A percentile compares a stretch with the other conserved stretches of the same genome.
These are phyloP conservation scores for Drosophila ercepeae DNA, from an alignment of 1,140 invertebrate genomes.

Conservation along the genomic window DNA sequence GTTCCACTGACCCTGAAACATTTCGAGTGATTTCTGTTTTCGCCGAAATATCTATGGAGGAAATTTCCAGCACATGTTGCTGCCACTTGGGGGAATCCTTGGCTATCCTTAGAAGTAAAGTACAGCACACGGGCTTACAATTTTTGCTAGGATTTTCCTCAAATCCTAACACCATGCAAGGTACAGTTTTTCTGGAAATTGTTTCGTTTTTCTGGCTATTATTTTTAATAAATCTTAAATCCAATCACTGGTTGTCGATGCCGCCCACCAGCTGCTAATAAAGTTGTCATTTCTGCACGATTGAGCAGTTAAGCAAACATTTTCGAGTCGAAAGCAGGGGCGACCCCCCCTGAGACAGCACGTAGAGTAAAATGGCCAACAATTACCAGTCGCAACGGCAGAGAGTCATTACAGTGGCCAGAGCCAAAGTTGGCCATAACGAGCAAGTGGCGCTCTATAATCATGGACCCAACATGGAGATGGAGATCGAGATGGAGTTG, in stretches of 20 bases:
- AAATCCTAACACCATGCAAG: background rate
- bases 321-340: conserved; percentile 29
- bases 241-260: conserved; percentile 18
- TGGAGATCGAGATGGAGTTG: conserved; percentile 12
- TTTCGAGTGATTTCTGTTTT: conserved; percentile 46
- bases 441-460: conserved; percentile 77
- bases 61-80: conserved; percentile 36
- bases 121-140: conserved; percentile 29
- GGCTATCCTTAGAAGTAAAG: conserved; percentile 11
- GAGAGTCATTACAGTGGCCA: conserved; percentile 76
- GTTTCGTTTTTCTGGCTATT: background rate
- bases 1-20: conserved; percentile 67
- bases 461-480: conserved; percentile 54
- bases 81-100: conserved; percentile 13
- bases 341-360: conserved; percentile 57
- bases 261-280: conserved; percentile 59
- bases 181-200: background rate
- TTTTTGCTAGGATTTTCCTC: background rate
- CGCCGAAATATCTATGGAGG: conserved; percentile 28
- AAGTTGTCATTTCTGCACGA: conserved; percentile 76
- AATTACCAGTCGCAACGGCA: conserved; percentile 49
- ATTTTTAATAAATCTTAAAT: background rate
- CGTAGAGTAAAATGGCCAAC: conserved; percentile 56
- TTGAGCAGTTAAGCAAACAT: conserved; percentile 72
- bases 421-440: conserved; percentile 72